A percentile compares a stretch with the other conserved stretches of the same genome.
Evolutionary conservation across 2,113 vertebrate species (phyloP).

Genomic region (Lipotes vexillifer): DNA sequence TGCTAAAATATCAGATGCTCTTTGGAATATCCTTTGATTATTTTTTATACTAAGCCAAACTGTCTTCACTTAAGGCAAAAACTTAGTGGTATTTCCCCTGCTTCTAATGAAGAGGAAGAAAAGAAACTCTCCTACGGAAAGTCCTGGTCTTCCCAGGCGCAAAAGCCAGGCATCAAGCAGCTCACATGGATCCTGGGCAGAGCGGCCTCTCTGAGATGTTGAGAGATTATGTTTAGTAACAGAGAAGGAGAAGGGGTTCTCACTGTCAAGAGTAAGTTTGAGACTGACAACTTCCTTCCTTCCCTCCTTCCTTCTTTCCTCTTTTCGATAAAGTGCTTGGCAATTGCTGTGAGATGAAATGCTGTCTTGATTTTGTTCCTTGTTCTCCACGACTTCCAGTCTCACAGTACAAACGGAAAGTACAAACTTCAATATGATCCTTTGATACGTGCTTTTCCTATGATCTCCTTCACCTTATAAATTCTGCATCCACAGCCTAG

Average conservation of each 20-base stretch:
- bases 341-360: not conserved
- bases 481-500: not conserved
- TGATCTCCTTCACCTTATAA: not conserved
- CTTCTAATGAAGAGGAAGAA: not conserved
- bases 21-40: conserved; percentile 19
- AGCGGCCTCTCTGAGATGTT: not conserved
- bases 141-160: not conserved
- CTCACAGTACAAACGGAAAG: not conserved
- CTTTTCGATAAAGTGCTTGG: not conserved
- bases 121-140: not conserved
- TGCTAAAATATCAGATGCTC: not conserved
- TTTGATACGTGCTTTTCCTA: not conserved
- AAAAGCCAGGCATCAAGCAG: not conserved
- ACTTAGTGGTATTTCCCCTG: not conserved
- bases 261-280: not conserved
- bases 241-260: not conserved
- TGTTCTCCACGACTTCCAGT: not conserved
- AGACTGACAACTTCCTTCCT: not conserved
- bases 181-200: not conserved
- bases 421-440: not conserved
- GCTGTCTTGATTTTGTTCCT: not conserved
- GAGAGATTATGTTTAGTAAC: not conserved
- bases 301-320: not conserved
- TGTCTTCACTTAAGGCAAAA: not conserved
- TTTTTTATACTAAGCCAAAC: not conserved